Evolutionary conservation across 2,113 vertebrate species (phyloP), one percentile per base, ranked within the genome.

Genomic region (Pituophis catenifer): DNA sequence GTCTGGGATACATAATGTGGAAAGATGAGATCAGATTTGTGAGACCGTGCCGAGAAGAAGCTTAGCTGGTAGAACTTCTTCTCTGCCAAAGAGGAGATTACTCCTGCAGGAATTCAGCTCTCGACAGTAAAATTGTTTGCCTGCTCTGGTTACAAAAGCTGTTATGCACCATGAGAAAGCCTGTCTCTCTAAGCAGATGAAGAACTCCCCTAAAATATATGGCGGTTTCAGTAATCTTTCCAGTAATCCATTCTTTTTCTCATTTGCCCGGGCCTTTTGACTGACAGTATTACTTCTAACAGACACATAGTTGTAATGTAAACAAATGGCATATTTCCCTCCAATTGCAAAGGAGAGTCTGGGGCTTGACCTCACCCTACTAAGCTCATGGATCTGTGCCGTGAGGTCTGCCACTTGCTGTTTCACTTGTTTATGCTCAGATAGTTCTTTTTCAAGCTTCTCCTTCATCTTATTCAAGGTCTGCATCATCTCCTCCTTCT

Each of bases 401-500:
- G 97, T 98, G 94, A 99, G 99, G 70, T 99, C 99, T 0, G 97
- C 97, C 97, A 99, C 98, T 95, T 99, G 99, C 97, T 99, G 99
- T 95, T 99, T 99, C 96, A 99, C 99, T 91, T 98, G 98, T 96
- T 98, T 99, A 96, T 99, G 98, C 97, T 99, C 99, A 0, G 95
- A 98, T 33, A 98, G 98, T 96, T 99, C 99, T 95, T 98, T 99
- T 93, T 99, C 99, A 93, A 99, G 98, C 94, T 99, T 99, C 97
- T 99, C 99, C 97, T 99, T 99, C 99, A 99, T 99, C 97, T 99
- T 99, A 96, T 99, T 99, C 95, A 99, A 98, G 0, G 99, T 99
- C 97, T 99, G 98, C 99, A 99, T 99, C 99, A 99, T 99, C 96
- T 99, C 99, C 26, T 99, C 99, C 94, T 99, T 99, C 98, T 99